A percentile compares a stretch with the other conserved stretches of the same genome.
Conservation (phyloP, 2,113 vertebrate genomes). For the Naja naja region DNA sequence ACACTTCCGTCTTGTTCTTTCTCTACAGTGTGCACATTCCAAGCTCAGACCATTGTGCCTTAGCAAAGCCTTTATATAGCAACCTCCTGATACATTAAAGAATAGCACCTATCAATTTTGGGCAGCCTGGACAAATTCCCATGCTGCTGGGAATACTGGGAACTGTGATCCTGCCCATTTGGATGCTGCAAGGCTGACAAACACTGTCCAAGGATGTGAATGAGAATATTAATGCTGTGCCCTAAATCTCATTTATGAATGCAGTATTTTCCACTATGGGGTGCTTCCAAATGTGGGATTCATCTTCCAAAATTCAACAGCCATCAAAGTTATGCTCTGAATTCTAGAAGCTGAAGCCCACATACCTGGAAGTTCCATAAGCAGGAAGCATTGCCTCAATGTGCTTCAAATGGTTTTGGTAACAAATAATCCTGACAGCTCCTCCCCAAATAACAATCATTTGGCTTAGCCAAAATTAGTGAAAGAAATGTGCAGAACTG, state of each 20-base stretch:
- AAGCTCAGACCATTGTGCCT: not conserved
- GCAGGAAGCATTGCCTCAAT: not conserved
- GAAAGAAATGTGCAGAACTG: not conserved
- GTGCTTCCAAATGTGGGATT: not conserved
- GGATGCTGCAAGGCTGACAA: not conserved
- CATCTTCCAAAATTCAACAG: not conserved
- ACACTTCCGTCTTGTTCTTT: not conserved
- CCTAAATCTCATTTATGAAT: not conserved
- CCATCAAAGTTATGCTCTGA: not conserved
- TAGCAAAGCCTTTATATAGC: not conserved
- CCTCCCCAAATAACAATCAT: constrained; percentile 34
- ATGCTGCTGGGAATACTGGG: not conserved
- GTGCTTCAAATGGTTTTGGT: constrained; percentile 30
- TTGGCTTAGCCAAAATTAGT: constrained; percentile 18
- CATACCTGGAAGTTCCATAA: not conserved
- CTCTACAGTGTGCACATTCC: not conserved
- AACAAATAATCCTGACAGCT: constrained; percentile 31
- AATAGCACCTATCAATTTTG: not conserved
- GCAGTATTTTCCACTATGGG: not conserved
- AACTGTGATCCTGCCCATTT: not conserved
- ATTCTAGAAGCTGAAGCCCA: not conserved
- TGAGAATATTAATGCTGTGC: not conserved
- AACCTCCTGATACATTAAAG: not conserved
- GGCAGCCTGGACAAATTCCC: not conserved
- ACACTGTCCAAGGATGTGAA: not conserved